Evolutionary conservation across 2,888 invertebrate species (phyloP).

Genomic region (Auanema sp.): DNA sequence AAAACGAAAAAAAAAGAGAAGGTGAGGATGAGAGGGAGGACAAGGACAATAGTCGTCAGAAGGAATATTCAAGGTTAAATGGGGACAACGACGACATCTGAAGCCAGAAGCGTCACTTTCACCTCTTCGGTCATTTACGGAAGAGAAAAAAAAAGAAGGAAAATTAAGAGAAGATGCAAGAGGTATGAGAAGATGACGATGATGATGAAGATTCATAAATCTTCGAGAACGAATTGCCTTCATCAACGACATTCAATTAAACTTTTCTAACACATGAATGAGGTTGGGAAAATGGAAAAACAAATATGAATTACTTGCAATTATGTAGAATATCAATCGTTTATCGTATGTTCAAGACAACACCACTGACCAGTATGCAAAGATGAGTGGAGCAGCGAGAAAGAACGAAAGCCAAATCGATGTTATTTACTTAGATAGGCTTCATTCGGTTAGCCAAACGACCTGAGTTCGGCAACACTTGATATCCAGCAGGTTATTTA

Average conservation of each 20-base stretch:
- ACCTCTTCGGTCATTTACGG: background rate
- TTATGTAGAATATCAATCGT: no score
- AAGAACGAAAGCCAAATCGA: slow-evolving; percentile 13
- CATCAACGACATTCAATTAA: no score
- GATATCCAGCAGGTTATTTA: slow-evolving; percentile 5
- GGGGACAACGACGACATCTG: no score
- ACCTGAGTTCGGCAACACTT: slow-evolving; percentile 17
- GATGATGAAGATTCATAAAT: background rate
- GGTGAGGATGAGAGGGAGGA: background rate
- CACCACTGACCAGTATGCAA: background rate
- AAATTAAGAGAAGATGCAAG: background rate
- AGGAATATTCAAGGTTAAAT: no score
- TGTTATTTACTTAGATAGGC: slow-evolving; percentile 17
- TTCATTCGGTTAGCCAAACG: slow-evolving; percentile 1
- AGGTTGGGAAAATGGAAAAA: slow-evolving; percentile 1
- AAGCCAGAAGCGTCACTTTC: no score
- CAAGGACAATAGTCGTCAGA: no score
- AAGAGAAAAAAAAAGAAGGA: slow-evolving; percentile 7
- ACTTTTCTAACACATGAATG: no score
- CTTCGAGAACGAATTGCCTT: background rate
- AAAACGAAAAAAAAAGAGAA: slow-evolving; percentile 4
- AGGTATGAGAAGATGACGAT: slow-evolving; percentile 1
- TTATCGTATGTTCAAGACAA: no score
- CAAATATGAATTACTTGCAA: background rate
- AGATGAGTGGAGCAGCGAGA: slow-evolving; percentile 4